Evolutionary conservation across 2,797 vertebrate genomes (phyloP).

Genomic region (Cossypha polioptera): DNA sequence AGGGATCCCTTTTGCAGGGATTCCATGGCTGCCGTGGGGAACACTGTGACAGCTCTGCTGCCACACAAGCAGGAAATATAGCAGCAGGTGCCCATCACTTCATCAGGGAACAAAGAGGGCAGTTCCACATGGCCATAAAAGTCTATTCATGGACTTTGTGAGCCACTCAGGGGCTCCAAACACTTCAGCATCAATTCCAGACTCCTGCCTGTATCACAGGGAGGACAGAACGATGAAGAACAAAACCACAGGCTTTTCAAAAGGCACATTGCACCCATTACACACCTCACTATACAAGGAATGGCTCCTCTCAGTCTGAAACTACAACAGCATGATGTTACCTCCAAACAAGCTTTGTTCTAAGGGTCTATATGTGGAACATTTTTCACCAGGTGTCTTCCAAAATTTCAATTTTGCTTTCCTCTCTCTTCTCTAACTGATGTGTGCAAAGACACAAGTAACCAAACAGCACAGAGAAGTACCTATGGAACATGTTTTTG

Average conservation of each 20-base stretch:
- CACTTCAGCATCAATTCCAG: background rate
- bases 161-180: background rate
- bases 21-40: background rate
- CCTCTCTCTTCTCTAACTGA: background rate
- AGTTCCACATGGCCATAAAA: background rate
- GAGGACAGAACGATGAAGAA: fast-evolving
- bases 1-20: background rate
- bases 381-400: background rate
- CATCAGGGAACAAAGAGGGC: background rate
- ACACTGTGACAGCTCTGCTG: background rate
- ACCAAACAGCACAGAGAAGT: background rate
- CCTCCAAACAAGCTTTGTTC: background rate
- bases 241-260: background rate
- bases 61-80: background rate
- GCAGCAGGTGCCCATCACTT: background rate
- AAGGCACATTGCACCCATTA: background rate
- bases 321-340: background rate
- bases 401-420: background rate
- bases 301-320: background rate
- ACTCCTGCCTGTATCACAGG: background rate
- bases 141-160: background rate
- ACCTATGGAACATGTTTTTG: fast-evolving
- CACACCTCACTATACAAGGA: background rate
- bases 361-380: fast-evolving
- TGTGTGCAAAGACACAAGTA: background rate